These are phyloP conservation scores for Branchinecta sandiegonensis DNA, from an alignment of 2,888 invertebrate species.

Conservation along the genomic window DNA sequence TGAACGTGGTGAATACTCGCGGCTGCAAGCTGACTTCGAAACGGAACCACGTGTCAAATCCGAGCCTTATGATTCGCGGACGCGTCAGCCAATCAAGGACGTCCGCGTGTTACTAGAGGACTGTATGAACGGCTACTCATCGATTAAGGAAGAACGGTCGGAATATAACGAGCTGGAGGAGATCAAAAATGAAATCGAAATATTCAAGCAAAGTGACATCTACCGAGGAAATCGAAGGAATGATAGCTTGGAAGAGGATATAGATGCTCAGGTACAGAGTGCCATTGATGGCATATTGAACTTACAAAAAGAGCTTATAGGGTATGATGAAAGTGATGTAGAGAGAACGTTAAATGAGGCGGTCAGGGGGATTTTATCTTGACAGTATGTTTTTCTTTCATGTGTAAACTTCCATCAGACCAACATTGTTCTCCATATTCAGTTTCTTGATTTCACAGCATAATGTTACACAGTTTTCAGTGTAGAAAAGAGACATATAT, in stretches of 20 bases:
- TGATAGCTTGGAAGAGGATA: conserved; percentile 42
- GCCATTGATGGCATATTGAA: conserved; percentile 64
- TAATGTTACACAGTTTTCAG: too few species aligned
- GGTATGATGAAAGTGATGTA: not conserved
- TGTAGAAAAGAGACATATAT: too few species aligned
- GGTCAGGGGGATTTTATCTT: too few species aligned
- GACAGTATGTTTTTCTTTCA: too few species aligned
- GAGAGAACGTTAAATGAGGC: too few species aligned
- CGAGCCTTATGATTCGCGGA: not conserved
- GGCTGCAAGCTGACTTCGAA: conserved; percentile 35
- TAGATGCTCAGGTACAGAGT: conserved; percentile 60
- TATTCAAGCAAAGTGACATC: conserved; percentile 8
- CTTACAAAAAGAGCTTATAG: conserved; percentile 38
- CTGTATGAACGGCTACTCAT: not conserved
- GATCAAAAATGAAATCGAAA: not conserved
- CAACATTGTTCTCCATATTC: too few species aligned
- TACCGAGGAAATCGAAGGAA: conserved; percentile 26
- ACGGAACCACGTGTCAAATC: conserved; percentile 33
- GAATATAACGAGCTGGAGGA: not conserved
- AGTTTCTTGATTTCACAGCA: too few species aligned
- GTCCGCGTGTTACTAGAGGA: not conserved
- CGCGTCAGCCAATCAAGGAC: not conserved
- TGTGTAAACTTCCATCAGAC: too few species aligned
- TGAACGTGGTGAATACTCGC: not conserved
- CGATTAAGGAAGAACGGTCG: not conserved